Conservation (phyloP, 1,140 invertebrate genomes). For the Cherax destructor region DNA sequence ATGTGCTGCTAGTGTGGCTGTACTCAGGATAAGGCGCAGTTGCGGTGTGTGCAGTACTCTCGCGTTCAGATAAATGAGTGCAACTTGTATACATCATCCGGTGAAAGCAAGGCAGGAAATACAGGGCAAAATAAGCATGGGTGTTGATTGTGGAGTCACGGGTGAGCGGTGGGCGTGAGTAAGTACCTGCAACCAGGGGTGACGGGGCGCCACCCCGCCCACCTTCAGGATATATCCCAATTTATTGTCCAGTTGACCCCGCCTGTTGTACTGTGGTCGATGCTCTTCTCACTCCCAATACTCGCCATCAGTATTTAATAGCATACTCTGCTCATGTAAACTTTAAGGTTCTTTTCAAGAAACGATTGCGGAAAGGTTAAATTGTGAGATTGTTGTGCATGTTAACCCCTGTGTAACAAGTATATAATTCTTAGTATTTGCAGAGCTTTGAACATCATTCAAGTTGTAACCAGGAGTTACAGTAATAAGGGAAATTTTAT, state of each 20-base stretch:
- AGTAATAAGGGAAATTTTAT: background rate
- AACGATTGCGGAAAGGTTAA: too few species aligned
- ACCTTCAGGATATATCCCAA: background rate
- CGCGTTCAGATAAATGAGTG: background rate
- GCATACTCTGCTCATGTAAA: too few species aligned
- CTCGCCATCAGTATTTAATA: too few species aligned
- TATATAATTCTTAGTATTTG: background rate
- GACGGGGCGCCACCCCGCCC: background rate
- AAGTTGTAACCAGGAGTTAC: background rate
- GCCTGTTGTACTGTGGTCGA: background rate
- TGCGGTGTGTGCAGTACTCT: too few species aligned
- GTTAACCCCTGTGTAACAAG: background rate
- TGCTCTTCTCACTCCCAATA: background rate
- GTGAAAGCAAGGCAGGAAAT: background rate
- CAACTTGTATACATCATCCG: background rate
- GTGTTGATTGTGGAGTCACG: background rate
- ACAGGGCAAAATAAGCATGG: background rate
- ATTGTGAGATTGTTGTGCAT: background rate
- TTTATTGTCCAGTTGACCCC: background rate
- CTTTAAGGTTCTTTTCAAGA: too few species aligned
- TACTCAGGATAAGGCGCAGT: background rate
- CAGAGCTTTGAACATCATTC: background rate
- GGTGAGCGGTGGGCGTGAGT: background rate
- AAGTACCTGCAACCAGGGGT: background rate
- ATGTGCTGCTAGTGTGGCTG: background rate